phyloP scores from a whole-genome alignment of 2,888 invertebrate species.

The Acanthosepion lycidas region DNA sequence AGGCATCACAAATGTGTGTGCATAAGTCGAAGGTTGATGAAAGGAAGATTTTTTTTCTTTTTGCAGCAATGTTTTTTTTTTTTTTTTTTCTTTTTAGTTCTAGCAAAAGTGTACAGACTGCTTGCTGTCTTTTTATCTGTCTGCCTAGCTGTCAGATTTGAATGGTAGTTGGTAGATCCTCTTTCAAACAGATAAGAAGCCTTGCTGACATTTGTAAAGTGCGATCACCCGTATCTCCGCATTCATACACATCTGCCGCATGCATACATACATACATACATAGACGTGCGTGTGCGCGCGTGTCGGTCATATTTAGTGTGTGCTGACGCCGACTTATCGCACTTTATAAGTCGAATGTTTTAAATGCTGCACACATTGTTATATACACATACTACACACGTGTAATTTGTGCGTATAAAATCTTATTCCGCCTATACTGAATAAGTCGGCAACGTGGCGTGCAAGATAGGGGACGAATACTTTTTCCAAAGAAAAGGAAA shows the following conservation, averaged over 20 bases:
- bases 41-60: background rate
- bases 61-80: background rate
- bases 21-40: background rate
- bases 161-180: constrained; percentile 33
- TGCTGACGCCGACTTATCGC: no score
- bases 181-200: background rate
- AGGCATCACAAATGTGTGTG: no score
- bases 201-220: constrained; percentile 33
- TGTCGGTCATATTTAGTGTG: background rate
- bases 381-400: no score
- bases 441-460: no score
- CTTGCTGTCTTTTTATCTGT: constrained; percentile 24
- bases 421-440: no score
- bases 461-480: no score
- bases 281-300: background rate
- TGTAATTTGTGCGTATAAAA: no score
- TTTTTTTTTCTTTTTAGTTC: background rate
- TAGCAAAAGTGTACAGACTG: background rate
- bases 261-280: background rate
- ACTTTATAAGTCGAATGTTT: no score
- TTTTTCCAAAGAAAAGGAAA: no score
- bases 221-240: constrained; percentile 22
- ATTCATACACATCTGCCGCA: background rate
- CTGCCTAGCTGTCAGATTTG: background rate
- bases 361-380: no score